Conservation (phyloP, 2,113 vertebrate species). For the Aphyosemion australe region DNA sequence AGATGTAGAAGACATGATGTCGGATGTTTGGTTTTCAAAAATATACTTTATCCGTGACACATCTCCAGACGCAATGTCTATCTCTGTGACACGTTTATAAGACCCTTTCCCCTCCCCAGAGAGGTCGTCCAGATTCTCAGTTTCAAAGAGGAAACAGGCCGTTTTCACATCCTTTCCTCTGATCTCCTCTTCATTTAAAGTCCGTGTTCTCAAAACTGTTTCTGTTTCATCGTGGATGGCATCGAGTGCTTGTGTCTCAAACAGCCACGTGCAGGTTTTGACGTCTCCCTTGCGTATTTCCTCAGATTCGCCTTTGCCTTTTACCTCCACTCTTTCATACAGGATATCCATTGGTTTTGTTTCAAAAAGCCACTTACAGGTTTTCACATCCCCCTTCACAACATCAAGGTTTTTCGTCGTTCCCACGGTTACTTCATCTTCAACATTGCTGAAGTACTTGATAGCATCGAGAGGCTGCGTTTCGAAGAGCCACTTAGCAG, state of each 20-base stretch:
- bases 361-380: slow-evolving; percentile 92
- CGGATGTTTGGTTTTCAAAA: slow-evolving; percentile 88
- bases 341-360: slow-evolving; percentile 89
- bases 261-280: slow-evolving; percentile 89
- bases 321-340: slow-evolving; percentile 82
- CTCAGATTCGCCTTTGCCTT: slow-evolving; percentile 66
- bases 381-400: slow-evolving; percentile 89
- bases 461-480: slow-evolving; percentile 91
- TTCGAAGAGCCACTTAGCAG: slow-evolving; percentile 94
- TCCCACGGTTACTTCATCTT: slow-evolving; percentile 79
- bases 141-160: slow-evolving; percentile 89
- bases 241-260: slow-evolving; percentile 90
- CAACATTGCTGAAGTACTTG: slow-evolving; percentile 85
- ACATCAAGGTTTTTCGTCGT: slow-evolving; percentile 69
- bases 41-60: slow-evolving; percentile 88
- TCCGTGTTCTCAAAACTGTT: slow-evolving; percentile 75
- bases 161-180: slow-evolving; percentile 85
- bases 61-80: slow-evolving; percentile 87
- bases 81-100: slow-evolving; percentile 81
- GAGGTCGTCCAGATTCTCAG: slow-evolving; percentile 86
- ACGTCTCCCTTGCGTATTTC: slow-evolving; percentile 87
- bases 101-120: slow-evolving; percentile 78
- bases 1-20: slow-evolving; percentile 85
- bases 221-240: slow-evolving; percentile 81
- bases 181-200: slow-evolving; percentile 85